Evolutionary conservation across 2,797 vertebrate genomes (phyloP), one percentile per base, ranked within the genome.

Genomic region (Todus mexicanus): DNA sequence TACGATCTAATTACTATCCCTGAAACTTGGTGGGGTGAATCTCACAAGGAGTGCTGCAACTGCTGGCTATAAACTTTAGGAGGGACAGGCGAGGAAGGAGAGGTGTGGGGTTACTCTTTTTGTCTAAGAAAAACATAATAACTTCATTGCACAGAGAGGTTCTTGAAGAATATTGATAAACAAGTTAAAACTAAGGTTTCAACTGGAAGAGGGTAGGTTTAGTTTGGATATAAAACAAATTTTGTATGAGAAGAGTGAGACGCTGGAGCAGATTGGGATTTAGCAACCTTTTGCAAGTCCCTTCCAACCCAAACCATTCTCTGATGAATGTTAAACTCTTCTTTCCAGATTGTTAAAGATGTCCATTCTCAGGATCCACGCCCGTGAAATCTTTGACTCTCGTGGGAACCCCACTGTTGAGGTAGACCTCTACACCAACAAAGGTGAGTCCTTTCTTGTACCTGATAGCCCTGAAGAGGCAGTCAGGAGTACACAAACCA

Each of bases 351-450:
- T 8, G 94, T 33, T 95, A 97, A 98, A 91, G 94, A 99, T 99
- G 99, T 99, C 99, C 22, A 98, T 99, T 93, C 97, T 98, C 69
- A 99, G 98, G 98, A 96, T 99, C 89, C 96, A 97, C 0, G 98
- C 99, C 92, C 98, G 99, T 83, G 99, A 99, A 97, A 99, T 99
- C 97, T 98, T 99, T 18, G 99, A 99, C 98, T 99, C 99, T n/a
- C 99, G 99, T 98, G 99, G 99, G 40, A 99, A 99, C 91, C 99
- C 99, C 98, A 99, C 99, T 0, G 99, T 99, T 72, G 99, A 99
- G 93, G 99, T 99, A 17, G 99, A 99, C 80, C 98, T 99, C 23
- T 98, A 80, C 94, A 99, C 99, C 60, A 96, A 97, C 73, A 99
- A 99, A 98, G 99, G 99, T 99, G 98, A 31, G 96, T 80, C 8